Evolutionary conservation across 2,888 invertebrate genomes (phyloP).

Genomic region (Trilocha varians): DNA sequence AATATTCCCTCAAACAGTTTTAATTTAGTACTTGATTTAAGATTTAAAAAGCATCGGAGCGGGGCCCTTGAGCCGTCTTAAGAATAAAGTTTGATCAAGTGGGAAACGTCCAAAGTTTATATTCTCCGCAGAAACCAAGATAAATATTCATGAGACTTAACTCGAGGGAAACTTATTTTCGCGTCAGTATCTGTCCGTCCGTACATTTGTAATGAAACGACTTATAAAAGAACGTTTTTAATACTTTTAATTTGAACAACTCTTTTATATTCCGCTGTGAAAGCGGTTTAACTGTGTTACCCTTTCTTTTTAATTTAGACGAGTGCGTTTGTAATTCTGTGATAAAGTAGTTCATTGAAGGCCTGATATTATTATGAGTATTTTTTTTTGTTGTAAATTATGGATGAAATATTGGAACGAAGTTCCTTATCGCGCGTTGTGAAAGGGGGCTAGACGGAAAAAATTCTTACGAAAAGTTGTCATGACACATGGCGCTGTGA

Average conservation of each 20-base stretch:
- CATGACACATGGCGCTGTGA: too few relatives aligned
- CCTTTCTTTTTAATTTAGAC: slow-evolving; percentile 6
- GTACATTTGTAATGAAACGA: slow-evolving; percentile 62
- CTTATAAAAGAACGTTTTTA: slow-evolving; percentile 48
- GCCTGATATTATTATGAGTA: too few relatives aligned
- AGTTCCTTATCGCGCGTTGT: too few relatives aligned
- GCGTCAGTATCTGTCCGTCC: slow-evolving; percentile 61
- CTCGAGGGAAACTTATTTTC: slow-evolving; percentile 62
- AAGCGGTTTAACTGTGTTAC: slow-evolving; percentile 10
- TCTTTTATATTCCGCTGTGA: slow-evolving; percentile 29
- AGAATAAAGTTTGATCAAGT: slow-evolving; percentile 68
- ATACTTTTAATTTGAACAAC: slow-evolving; percentile 42
- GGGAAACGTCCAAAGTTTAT: slow-evolving; percentile 62
- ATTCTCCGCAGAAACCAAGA: slow-evolving; percentile 55
- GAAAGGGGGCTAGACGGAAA: too few relatives aligned
- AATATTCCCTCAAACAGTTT: neutral
- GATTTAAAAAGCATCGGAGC: slow-evolving; percentile 28
- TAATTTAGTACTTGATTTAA: slow-evolving; percentile 2
- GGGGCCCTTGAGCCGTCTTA: slow-evolving; percentile 33
- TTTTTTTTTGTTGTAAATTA: too few relatives aligned
- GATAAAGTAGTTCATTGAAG: too few relatives aligned
- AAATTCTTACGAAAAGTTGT: too few relatives aligned
- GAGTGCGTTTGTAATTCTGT: neutral
- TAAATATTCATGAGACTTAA: slow-evolving; percentile 70
- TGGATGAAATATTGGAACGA: too few relatives aligned